A percentile compares a stretch with the other conserved stretches of the same genome.
These are phyloP conservation scores for Sylvilagus floridanus DNA, from an alignment of 2,797 vertebrate genomes.

Conservation along the genomic window DNA sequence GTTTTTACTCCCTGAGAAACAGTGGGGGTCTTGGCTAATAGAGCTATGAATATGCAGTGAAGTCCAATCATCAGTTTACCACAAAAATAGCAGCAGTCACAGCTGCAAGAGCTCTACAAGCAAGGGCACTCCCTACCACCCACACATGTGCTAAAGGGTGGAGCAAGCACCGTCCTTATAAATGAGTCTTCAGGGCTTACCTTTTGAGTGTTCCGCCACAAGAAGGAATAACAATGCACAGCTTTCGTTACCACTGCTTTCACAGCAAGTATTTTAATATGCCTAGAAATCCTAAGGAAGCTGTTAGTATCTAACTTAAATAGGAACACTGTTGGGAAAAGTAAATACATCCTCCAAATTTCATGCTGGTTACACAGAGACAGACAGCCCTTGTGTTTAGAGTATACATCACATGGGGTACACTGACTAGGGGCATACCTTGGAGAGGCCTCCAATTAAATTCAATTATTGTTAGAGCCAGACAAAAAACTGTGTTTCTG, in stretches of 20 bases:
- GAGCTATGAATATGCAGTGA: conserved; percentile 67
- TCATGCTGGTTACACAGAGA: background rate
- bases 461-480: background rate
- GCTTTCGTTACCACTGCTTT: background rate
- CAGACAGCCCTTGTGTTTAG: background rate
- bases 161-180: conserved; percentile 2
- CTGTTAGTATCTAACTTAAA: conserved; percentile 50
- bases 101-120: background rate
- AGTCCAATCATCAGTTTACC: conserved; percentile 64
- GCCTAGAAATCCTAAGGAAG: background rate
- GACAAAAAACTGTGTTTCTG: background rate
- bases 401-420: background rate
- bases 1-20: conserved; percentile 68
- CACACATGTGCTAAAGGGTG: background rate
- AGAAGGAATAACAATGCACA: conserved; percentile 56
- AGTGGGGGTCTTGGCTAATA: conserved; percentile 58
- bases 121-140: background rate
- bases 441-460: background rate
- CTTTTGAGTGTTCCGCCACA: conserved; percentile 53
- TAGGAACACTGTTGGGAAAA: conserved; percentile 11
- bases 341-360: conserved; percentile 1
- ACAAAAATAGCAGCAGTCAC: conserved; percentile 68
- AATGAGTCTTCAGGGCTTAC: background rate
- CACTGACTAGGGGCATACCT: background rate
- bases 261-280: conserved; percentile 47